Evolutionary conservation across 2,797 vertebrate species (phyloP), one percentile per base, ranked within the genome.

Genomic region (Chelon auratus): DNA sequence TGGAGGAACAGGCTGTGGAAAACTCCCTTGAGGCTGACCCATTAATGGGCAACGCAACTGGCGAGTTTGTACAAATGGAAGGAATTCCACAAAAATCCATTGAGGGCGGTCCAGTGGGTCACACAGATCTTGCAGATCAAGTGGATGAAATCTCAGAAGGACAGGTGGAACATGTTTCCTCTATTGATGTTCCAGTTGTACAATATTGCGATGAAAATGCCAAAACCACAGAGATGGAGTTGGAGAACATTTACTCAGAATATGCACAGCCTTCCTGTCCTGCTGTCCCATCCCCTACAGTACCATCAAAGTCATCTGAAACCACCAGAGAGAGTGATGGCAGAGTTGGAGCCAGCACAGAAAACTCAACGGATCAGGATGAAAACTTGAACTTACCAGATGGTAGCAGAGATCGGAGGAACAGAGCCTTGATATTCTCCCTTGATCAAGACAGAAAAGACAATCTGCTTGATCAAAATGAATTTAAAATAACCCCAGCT

Each of bases 81-180:
- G 70, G 13, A 3, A 72, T 61, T 9, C 24, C 67, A 1, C 77
- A 80, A 13, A 68, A 65, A 24, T 78, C 80, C 37, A 76, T 9
- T 40, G 86, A 75, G 14, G 68, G 77, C 0, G 58, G 63, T 15
- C 48, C 70, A 0, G 57, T 78, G 48, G 74, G 48, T 22, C 52
- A 47, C 5, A 2, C 64, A 1, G 77, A 80, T n/a, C 66, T 77
- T 3, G 81, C 85, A 3, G 89, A 83, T 59, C 82, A 73, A 17
- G 54, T 70, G 11, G 78, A 91, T 4, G 82, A 85, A 65, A 72
- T 86, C 36, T 82, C 85, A 1, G 91, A 89, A 36, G 88, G 84
- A 2, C 66, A 82, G 10, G 69, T 86, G 30, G 75, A 72, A 51
- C 62, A 61, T 0, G 81, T 71, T 15, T 65, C 75, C 67, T 66